Base-by-base conservation (phyloP, 2,113 vertebrate genomes). In the Lates calcarifer region DNA sequence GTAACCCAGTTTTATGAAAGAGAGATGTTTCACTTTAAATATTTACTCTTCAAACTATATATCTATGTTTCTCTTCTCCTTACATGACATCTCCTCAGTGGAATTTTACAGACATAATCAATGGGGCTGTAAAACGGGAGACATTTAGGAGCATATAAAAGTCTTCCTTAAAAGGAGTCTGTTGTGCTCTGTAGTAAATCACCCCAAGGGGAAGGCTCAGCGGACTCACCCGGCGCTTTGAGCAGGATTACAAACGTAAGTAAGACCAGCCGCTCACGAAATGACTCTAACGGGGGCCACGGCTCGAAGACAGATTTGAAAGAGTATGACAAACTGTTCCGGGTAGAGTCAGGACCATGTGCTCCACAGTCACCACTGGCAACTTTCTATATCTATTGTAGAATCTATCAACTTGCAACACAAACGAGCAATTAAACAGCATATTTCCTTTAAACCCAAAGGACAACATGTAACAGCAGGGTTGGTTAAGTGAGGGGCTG, bases 141-240 rank as follows among this genome's bases (percentile, higher is more conserved):
- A 88, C 72, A 88, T 92, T 89, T 85, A 81, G 66, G 22, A 74
- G 65, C 49, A 72, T 90, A 87, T 92, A 82, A 90, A 94, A 90
- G 68, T 35, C 74, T 87, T 91, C 88, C 88, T 87, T 94, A 90
- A 92, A 93, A 93, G 92, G 92, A 91, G 87, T 55, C 73, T 53
- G 55, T 64, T 77, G 83, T 66, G 77, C 56, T 85, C 62, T 64
- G 75, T 45, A 49, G 63, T 90, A 88, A 82, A 83, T 92, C 86
- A 89, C 20, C 83, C 77, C 68, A 69, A 83, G 71, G 67, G 76
- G 69, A 81, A 88, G 64, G 89, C 74, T 91, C 79, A 84, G 81
- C 20, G 2, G 76, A 64, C 84, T 90, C 83, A 81, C 37, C 24
- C 28, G 57, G 51, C 8, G 2, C 80, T 90, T 79, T 88, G 60